These are phyloP conservation scores for Pseudorhiza aurosa DNA, from an alignment of 30 jellyfish, hydroid and myxozoan species.

Conservation along the genomic window DNA sequence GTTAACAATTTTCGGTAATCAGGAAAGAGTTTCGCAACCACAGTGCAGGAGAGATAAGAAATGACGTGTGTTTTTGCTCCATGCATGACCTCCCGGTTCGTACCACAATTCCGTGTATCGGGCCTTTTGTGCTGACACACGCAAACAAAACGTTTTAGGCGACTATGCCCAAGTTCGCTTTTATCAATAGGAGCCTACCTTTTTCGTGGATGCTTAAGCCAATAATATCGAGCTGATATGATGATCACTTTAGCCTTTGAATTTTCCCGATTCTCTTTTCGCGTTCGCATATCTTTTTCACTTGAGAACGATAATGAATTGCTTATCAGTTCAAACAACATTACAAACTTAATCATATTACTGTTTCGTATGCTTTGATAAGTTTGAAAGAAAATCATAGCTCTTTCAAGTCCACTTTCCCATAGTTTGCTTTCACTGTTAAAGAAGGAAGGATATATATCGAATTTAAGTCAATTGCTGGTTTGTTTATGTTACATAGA, in stretches of 20 bases:
- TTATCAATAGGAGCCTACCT: background rate
- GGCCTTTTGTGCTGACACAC: conserved; percentile 2
- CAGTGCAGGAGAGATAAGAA: background rate
- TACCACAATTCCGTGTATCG: background rate
- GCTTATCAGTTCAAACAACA: conserved; percentile 35
- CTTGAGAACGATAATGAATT: conserved; percentile 18
- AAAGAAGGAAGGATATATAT: conserved; percentile 47
- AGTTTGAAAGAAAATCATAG: background rate
- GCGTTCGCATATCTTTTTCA: conserved; percentile 3
- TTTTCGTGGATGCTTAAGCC: background rate
- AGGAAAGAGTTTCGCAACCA: background rate
- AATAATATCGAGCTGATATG: background rate
- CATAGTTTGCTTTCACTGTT: background rate
- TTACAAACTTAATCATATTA: background rate
- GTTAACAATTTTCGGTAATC: no score
- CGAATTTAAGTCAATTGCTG: conserved; percentile 31
- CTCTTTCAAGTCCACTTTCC: conserved; percentile 2
- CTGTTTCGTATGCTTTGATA: conserved; percentile 6
- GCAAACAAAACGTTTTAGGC: background rate
- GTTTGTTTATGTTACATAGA: conserved; percentile 19
- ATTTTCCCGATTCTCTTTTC: conserved; percentile 38
- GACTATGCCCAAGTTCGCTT: background rate
- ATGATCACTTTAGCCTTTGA: conserved; percentile 35
- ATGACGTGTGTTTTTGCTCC: background rate
- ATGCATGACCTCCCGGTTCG: background rate